Evolutionary conservation across 2,888 invertebrate species (phyloP), one percentile per base, ranked within the genome.

Genomic region (Psococerastis gibbosa): DNA sequence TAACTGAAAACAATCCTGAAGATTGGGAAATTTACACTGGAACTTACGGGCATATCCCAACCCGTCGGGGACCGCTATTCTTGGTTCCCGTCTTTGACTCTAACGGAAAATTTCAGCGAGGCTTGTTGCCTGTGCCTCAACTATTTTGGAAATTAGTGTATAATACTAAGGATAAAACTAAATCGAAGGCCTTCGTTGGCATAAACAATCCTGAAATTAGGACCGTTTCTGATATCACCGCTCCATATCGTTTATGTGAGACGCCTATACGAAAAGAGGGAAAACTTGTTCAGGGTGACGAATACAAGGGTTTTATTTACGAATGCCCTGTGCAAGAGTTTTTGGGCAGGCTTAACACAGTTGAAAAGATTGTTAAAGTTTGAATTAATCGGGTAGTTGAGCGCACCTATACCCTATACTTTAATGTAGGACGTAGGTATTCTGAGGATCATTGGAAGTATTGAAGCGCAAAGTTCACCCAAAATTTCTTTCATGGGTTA

Each of bases 1-100:
- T 38, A 4, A 5, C 13, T 13, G 3, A 22, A 17, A 18, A 38
- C 4, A 18, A 3, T 3, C 38, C 38, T 16, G 38, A 15, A 18
- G 38, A 38, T 16, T 38, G 38, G 38, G 38, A 38, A 11, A 18
- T 38, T 18, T 38, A 38, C 22, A 38, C 38, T 16, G 38, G 38
- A 4, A 38, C 38, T 3, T 38, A 38, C 11, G 38, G 38, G 20
- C 17, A 4, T 4, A 38, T 38, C 38, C 38, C 38, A 5, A 17
- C 38, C 16, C 38, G 17, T 3, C 17, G 38, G 18, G 38, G 38
- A 20, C 18, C 22, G 9, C 17, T 38, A 13, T 18, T 38, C 20
- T 11, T 38, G 6, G 4, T 20, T 4, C 20, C 20, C 16, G 22
- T 38, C 5, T 38, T 38, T 4, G 38, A 38, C 18, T 13, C 15